Conservation (phyloP, 2,888 invertebrate genomes). For the Oxystoma pomonae region DNA sequence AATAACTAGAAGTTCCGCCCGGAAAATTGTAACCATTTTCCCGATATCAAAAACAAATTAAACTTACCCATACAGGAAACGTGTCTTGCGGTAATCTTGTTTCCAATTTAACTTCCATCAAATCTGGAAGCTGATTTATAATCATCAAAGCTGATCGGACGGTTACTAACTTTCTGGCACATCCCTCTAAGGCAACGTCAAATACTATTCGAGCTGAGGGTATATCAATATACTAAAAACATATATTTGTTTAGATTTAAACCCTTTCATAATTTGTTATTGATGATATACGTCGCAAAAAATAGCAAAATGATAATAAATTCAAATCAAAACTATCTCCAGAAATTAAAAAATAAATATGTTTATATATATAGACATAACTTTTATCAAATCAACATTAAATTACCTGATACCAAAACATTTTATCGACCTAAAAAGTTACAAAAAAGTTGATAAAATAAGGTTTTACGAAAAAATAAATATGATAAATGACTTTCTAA, state of each 20-base stretch:
- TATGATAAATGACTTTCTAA: too few species aligned
- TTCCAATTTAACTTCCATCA: constrained; percentile 69
- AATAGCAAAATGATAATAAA: too few species aligned
- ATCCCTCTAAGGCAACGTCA: constrained; percentile 87
- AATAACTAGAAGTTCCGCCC: not conserved
- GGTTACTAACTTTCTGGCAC: constrained; percentile 89
- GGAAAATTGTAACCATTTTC: too few species aligned
- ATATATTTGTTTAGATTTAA: too few species aligned
- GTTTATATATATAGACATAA: not conserved
- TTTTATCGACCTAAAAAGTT: not conserved
- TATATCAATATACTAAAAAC: constrained; percentile 31
- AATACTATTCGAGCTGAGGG: constrained; percentile 79
- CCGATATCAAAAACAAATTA: not conserved
- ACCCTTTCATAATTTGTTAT: too few species aligned
- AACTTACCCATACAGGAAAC: constrained; percentile 34
- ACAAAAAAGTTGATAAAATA: too few species aligned
- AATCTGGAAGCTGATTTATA: constrained; percentile 68
- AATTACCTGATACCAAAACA: not conserved
- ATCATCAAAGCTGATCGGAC: constrained; percentile 86
- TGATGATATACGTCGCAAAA: too few species aligned
- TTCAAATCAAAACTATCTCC: too few species aligned
- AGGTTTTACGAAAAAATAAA: too few species aligned
- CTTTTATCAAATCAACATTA: not conserved
- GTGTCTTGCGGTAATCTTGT: constrained; percentile 49
- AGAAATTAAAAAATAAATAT: too few species aligned